Conservation (phyloP, 2,797 vertebrate species). For the Eulemur albifrons region DNA sequence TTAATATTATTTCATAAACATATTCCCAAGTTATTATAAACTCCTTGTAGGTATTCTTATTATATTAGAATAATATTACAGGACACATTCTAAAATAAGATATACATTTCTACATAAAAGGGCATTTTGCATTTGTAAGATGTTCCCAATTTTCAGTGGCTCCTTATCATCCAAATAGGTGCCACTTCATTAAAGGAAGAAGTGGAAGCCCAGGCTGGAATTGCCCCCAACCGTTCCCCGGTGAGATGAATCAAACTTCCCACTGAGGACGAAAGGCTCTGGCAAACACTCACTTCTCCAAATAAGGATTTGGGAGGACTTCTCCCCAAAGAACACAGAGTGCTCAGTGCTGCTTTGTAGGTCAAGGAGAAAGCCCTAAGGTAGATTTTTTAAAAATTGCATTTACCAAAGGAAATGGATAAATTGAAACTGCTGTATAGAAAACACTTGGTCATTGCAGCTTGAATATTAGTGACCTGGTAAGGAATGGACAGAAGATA, state of each 20-base stretch:
- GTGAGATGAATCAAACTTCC: constrained; percentile 70
- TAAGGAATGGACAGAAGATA: background rate
- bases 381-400: background rate
- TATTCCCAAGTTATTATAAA: constrained; percentile 63
- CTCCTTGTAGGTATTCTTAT: constrained; percentile 56
- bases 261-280: background rate
- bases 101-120: constrained; percentile 64
- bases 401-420: constrained; percentile 55
- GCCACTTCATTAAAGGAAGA: constrained; percentile 68
- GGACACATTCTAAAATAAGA: constrained; percentile 58
- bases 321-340: constrained; percentile 20
- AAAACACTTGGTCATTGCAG: constrained; percentile 39
- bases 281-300: background rate
- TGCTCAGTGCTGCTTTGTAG: constrained; percentile 48
- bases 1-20: constrained; percentile 68
- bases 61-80: constrained; percentile 63
- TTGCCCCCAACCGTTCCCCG: constrained; percentile 44
- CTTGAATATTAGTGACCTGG: background rate
- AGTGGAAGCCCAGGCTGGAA: constrained; percentile 11
- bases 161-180: constrained; percentile 67
- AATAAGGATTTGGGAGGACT: background rate
- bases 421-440: constrained; percentile 20
- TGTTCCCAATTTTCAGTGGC: constrained; percentile 60
- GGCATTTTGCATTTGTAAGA: constrained; percentile 64
- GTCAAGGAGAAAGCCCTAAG: constrained; percentile 63